These are phyloP conservation scores for Iphiclides podalirius DNA, from an alignment of 2,888 invertebrate genomes.

Conservation along the genomic window DNA sequence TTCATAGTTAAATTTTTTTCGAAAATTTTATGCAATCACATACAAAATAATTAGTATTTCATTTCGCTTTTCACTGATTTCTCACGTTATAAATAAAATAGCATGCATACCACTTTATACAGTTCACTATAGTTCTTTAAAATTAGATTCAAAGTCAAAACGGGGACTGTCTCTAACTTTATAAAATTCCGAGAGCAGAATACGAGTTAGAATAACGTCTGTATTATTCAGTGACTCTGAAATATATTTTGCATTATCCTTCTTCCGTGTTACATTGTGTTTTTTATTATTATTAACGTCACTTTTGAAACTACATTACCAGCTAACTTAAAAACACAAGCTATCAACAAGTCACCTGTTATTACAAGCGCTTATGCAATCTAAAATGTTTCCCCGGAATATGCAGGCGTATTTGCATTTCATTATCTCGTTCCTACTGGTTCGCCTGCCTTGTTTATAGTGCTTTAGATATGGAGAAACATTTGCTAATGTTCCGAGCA, in stretches of 20 bases:
- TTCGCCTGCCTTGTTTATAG: slow-evolving; percentile 30
- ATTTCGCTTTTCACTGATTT: too few relatives aligned
- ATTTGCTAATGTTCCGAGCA: slow-evolving; percentile 23
- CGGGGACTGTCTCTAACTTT: slow-evolving; percentile 3
- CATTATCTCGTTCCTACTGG: slow-evolving; percentile 48
- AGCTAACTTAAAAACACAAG: not conserved
- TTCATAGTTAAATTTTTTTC: too few relatives aligned
- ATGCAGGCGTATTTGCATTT: slow-evolving; percentile 62
- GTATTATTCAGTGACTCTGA: slow-evolving; percentile 5
- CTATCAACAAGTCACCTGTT: slow-evolving; percentile 45
- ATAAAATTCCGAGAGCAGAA: slow-evolving; percentile 8
- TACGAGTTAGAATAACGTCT: slow-evolving; percentile 8
- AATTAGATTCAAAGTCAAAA: slow-evolving; percentile 10
- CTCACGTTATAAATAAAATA: too few relatives aligned
- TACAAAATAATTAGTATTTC: too few relatives aligned
- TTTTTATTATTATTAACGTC: not conserved
- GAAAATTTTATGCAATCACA: too few relatives aligned
- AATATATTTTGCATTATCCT: slow-evolving; percentile 1
- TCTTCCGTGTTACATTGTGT: not conserved
- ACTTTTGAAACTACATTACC: not conserved
- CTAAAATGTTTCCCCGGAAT: slow-evolving; percentile 46
- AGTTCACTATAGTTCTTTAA: not conserved
- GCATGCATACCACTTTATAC: not conserved
- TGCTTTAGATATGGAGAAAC: slow-evolving; percentile 26
- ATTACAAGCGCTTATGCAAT: slow-evolving; percentile 37